Evolutionary conservation across 2,797 vertebrate species (phyloP).

Genomic region (Acanthurus leucopareius): DNA sequence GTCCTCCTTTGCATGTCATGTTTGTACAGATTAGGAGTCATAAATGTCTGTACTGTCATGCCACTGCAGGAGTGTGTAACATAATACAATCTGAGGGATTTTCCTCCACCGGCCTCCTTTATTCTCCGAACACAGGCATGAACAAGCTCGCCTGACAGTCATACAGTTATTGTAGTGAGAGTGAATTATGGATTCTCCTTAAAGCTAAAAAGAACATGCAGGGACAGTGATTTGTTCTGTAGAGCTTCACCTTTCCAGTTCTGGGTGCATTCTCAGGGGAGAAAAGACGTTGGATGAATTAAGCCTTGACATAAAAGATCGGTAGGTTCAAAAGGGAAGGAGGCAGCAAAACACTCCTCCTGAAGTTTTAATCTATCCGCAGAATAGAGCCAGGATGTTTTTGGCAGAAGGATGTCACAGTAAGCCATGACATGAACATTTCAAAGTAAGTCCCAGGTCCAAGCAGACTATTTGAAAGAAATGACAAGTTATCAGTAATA

Average conservation of each 20-base stretch:
- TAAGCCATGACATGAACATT: not conserved
- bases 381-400: not conserved
- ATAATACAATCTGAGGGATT: conserved; percentile 57
- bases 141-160: conserved; percentile 43
- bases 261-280: conserved; percentile 25
- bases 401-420: not conserved
- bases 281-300: conserved; percentile 14
- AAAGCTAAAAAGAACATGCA: conserved; percentile 26
- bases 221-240: conserved; percentile 12
- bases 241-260: conserved; percentile 9
- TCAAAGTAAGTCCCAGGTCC: not conserved
- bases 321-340: conserved; percentile 5
- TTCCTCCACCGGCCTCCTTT: conserved; percentile 37
- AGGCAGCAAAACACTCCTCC: not conserved
- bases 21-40: conserved; percentile 57
- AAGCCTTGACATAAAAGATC: conserved; percentile 5
- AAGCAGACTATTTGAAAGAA: not conserved
- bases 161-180: conserved; percentile 46
- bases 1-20: conserved; percentile 31
- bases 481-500: not conserved
- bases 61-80: conserved; percentile 56
- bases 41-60: conserved; percentile 57
- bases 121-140: conserved; percentile 47
- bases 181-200: conserved; percentile 34
- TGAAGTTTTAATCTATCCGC: not conserved